phyloP scores from a whole-genome alignment of 35 echinoderm and acorn worm species.

The Heliocidaris tuberculata region DNA sequence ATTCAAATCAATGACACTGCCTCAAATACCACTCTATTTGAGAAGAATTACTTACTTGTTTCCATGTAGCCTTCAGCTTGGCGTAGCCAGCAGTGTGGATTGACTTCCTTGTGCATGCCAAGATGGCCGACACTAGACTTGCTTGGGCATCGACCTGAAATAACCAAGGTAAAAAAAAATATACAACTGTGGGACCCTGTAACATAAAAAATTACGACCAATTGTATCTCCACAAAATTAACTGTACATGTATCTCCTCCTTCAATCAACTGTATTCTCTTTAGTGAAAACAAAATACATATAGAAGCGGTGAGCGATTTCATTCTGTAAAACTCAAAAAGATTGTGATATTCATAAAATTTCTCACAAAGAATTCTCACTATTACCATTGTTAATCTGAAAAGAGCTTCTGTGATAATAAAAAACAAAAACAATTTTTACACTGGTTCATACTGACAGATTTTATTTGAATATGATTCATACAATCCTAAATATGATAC shows the following conservation, averaged over 20 bases:
- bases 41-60: constrained; percentile 56
- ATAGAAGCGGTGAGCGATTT: not conserved
- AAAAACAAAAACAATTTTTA: too few species aligned
- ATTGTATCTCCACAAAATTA: not conserved
- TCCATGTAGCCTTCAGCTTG: constrained; percentile 81
- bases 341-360: not conserved
- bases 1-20: too few species aligned
- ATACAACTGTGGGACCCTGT: not conserved
- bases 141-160: constrained; percentile 80
- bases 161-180: constrained; percentile 15
- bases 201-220: not conserved
- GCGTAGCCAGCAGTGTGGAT: constrained; percentile 56
- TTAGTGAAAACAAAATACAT: not conserved
- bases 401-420: not conserved
- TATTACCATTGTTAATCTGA: too few species aligned
- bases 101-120: constrained; percentile 60
- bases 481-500: too few species aligned
- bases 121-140: constrained; percentile 63
- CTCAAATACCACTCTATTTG: too few species aligned
- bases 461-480: too few species aligned
- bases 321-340: not conserved
- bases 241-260: not conserved
- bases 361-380: not conserved
- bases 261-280: not conserved
- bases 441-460: too few species aligned